Base-by-base conservation (phyloP, 2,797 vertebrate species). In the Leptatherina wallacei region DNA sequence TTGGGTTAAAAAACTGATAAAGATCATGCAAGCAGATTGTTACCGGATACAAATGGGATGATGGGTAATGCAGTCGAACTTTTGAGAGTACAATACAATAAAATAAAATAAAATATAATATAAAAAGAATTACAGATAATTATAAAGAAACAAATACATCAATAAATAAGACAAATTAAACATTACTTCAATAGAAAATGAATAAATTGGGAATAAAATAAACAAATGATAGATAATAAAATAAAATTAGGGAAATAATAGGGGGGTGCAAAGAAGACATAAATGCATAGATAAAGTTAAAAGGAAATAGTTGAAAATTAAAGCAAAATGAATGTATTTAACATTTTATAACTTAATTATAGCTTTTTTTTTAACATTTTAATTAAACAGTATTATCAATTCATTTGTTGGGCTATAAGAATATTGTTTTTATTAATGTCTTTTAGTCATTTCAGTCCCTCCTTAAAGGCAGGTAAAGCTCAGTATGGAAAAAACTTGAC, bases 401-500 rank as follows among this genome's bases (percentile, higher is more conserved):
- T n/a, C n/a, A n/a, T n/a, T n/a, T 35, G 5, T 35, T 8, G 33
- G 9, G 8, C 33, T 35, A 35, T 35, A 3, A 35, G 8, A 35
- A 32, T 32, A 32, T 32, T 32, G 30, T 32, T 32, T 32, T 32
- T 32, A 32, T 32, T 32, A 32, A 32, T 32, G 3, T 52, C 10
- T 24, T 27, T 24, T 13, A 27, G 22, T 27, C 4, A 27, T 13
- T 22, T 13, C 24, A 52, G 24, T 52, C 51, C 24, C 12, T 52
- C 5, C 51, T 52, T 52, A 27, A 52, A 51, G 14, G 27, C 14
- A 8, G 0, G 0, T 24, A 27, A 30, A 58, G 3, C 38, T 36
- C 30, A n/a, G 20, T 7, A 22, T 62, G 72, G 65, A 75, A 63
- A 32, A 44, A 56, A 57, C n/a, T 8, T 69, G 51, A 61, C 24